Percentiles rank a stretch among this genome's conserved stretches.
These are phyloP conservation scores for Octomys mimax DNA, from an alignment of 2,797 vertebrate genomes.

Conservation along the genomic window DNA sequence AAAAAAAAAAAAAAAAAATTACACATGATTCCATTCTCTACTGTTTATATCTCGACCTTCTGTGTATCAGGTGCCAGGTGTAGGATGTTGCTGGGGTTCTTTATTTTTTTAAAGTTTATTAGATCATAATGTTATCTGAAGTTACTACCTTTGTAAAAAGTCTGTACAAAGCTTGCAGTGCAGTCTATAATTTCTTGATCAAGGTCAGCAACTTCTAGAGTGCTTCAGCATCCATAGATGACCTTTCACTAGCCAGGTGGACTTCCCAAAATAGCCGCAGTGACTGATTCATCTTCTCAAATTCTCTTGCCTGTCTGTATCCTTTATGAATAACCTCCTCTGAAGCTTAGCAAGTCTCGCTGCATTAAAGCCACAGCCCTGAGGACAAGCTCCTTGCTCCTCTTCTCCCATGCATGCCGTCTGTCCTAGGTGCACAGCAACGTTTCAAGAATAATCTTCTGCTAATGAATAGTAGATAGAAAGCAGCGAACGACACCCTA, in stretches of 20 bases:
- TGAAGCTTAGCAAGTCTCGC: slow-evolving; percentile 95
- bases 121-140: slow-evolving; percentile 96
- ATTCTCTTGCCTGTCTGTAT: slow-evolving; percentile 95
- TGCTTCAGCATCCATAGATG: slow-evolving; percentile 74
- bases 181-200: slow-evolving; percentile 87
- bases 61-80: not conserved
- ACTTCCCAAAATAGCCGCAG: slow-evolving; percentile 95
- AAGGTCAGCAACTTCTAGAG: slow-evolving; percentile 89
- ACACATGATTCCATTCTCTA: not conserved
- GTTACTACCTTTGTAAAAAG: slow-evolving; percentile 88
- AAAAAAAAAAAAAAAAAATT: too few species aligned
- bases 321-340: slow-evolving; percentile 97
- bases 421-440: slow-evolving; percentile 94
- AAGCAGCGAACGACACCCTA: slow-evolving; percentile 96
- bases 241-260: slow-evolving; percentile 92
- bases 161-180: slow-evolving; percentile 59
- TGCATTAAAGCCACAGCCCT: slow-evolving; percentile 99
- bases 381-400: slow-evolving; percentile 97
- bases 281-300: slow-evolving; percentile 93
- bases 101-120: slow-evolving; percentile 99
- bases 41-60: not conserved
- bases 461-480: slow-evolving; percentile 99
- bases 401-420: slow-evolving; percentile 99
- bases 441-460: slow-evolving; percentile 93
- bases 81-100: slow-evolving; percentile 84